These are phyloP conservation scores for Scalopus aquaticus DNA, from an alignment of 2,113 vertebrate species.

Conservation along the genomic window DNA sequence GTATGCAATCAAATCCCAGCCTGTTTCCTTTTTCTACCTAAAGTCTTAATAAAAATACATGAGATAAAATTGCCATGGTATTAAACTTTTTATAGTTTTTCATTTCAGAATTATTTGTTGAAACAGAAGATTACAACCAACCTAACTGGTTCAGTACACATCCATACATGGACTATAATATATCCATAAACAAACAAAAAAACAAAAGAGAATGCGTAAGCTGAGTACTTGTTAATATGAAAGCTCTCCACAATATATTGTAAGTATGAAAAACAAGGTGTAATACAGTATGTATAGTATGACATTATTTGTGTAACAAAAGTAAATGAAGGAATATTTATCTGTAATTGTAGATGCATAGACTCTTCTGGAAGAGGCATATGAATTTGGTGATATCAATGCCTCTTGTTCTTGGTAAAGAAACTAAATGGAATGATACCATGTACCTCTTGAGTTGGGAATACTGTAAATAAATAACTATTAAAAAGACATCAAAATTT, in stretches of 20 bases:
- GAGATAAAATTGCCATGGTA: not conserved
- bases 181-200: not conserved
- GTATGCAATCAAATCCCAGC: not conserved
- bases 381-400: not conserved
- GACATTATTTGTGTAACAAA: not conserved
- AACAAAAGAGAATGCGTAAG: not conserved
- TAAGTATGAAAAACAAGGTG: not conserved
- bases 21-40: not conserved
- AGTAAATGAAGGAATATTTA: conserved; percentile 4
- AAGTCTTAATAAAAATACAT: conserved; percentile 1
- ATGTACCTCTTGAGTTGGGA: not conserved
- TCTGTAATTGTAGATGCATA: not conserved
- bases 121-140: not conserved
- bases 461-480: not conserved
- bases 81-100: conserved; percentile 47
- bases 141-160: not conserved
- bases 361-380: not conserved
- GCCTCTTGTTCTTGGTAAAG: not conserved
- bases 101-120: conserved; percentile 11
- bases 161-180: not conserved
- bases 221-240: not conserved
- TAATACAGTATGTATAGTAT: not conserved
- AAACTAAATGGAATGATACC: not conserved
- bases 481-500: not conserved
- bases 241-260: not conserved